Base-by-base conservation (phyloP, 2,113 vertebrate species). In the Oceanites oceanicus region DNA sequence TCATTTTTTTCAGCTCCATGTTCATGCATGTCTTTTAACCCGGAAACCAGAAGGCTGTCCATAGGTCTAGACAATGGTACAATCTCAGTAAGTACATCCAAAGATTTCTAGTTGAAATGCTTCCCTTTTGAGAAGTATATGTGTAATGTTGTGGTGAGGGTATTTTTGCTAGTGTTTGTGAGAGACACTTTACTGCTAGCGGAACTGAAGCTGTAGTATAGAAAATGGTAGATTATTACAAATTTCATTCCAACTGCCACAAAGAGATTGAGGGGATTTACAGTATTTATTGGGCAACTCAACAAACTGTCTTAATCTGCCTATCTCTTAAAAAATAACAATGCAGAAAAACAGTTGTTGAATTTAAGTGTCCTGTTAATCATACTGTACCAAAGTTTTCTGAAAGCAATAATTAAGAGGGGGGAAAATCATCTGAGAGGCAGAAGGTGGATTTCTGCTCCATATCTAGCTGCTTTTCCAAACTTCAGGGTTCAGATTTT, bases 1-100 rank as follows among this genome's bases (percentile, higher is more conserved):
- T 98, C 97, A 98, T 98, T 98, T 98, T 96, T 98, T 98, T 95
- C 98, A 99, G 99, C 99, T 94, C 98, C 98, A 73, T 99, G 99
- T 98, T 99, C 99, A 97, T 99, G 99, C 94, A 99, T 99, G 99
- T 99, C 99, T 97, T 99, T 99, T 98, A 99, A 99, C 96, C 99
- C 99, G 63, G 99, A 99, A 98, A 99, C 99, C 90, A 99, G 99
- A 97, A 98, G 99, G 97, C 98, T 99, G 93, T 99, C 99, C 67
- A 97, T 99, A 97, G 99, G 99, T 94, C 98, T 99, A 99, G 99
- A 99, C 96, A 99, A 98, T 96, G 99, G 99, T 97, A 98, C 97
- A 90, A 98, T 99, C 97, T 99, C 99, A 97, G 99, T 99, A 98
- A 99, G 99, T 99, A 97, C 96, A 88, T 87, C 82, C 96, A 95